phyloP scores from a whole-genome alignment of 1,140 invertebrate species.

The Heliconius congener region DNA sequence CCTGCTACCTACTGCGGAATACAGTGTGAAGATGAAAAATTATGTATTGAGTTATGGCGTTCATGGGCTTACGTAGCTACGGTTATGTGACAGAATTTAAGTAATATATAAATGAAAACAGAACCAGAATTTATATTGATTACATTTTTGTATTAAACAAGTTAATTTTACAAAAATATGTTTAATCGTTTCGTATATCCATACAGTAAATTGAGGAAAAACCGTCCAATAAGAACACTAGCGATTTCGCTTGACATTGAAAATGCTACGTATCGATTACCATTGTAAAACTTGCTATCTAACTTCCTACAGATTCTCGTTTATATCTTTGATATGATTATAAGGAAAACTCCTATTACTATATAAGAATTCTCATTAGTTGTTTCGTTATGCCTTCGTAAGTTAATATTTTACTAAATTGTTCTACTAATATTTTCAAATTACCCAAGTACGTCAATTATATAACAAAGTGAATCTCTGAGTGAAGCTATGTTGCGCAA shows the following conservation, averaged over 20 bases:
- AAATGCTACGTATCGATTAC: conserved; percentile 32
- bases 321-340: conserved; percentile 11
- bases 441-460: too few relatives aligned
- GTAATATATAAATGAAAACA: too few relatives aligned
- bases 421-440: not conserved
- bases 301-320: conserved; percentile 8
- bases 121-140: too few relatives aligned
- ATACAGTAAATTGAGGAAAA: conserved; percentile 1
- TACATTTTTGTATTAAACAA: too few relatives aligned
- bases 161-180: too few relatives aligned
- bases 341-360: not conserved
- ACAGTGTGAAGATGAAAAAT: too few relatives aligned
- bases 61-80: conserved; percentile 19
- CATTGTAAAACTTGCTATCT: conserved; percentile 24
- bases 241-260: conserved; percentile 26
- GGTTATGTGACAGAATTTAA: not conserved
- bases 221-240: conserved; percentile 3
- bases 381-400: too few relatives aligned
- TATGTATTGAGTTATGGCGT: conserved; percentile 5
- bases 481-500: too few relatives aligned
- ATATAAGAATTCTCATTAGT: too few relatives aligned
- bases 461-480: too few relatives aligned
- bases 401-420: too few relatives aligned
- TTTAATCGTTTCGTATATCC: not conserved
- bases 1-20: too few relatives aligned